A percentile compares a stretch with the other conserved stretches of the same genome.
These are phyloP conservation scores for Dendrocincla fuliginosa DNA, from an alignment of 2,797 vertebrate species.

Conservation along the genomic window DNA sequence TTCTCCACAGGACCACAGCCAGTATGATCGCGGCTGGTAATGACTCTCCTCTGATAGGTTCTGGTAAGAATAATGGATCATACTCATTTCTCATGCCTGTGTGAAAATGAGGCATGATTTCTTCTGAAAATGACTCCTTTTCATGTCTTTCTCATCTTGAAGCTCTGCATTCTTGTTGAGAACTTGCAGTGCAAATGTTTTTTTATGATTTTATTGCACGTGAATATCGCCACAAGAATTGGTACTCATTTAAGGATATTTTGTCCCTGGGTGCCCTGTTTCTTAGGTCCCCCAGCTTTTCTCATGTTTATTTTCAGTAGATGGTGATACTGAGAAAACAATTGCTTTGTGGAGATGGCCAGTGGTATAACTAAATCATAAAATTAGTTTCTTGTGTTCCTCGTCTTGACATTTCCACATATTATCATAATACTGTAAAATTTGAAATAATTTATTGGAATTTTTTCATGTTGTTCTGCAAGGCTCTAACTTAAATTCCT, in stretches of 20 bases:
- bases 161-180: not conserved
- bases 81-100: not conserved
- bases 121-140: not conserved
- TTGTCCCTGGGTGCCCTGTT: not conserved
- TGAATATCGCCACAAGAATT: not conserved
- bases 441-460: not conserved
- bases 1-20: not conserved
- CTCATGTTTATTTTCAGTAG: not conserved
- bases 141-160: not conserved
- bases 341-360: not conserved
- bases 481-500: not conserved
- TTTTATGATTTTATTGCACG: not conserved
- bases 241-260: not conserved
- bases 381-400: not conserved
- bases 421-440: not conserved
- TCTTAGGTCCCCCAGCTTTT: not conserved
- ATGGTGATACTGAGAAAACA: not conserved
- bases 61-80: slow-evolving; percentile 12
- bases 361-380: not conserved
- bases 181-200: not conserved
- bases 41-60: not conserved
- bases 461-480: not conserved
- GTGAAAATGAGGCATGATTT: slow-evolving; percentile 28
- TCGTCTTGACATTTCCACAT: not conserved
- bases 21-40: not conserved